Evolutionary conservation across 2,888 invertebrate species (phyloP).

Genomic region (Dichetophora obliterata): DNA sequence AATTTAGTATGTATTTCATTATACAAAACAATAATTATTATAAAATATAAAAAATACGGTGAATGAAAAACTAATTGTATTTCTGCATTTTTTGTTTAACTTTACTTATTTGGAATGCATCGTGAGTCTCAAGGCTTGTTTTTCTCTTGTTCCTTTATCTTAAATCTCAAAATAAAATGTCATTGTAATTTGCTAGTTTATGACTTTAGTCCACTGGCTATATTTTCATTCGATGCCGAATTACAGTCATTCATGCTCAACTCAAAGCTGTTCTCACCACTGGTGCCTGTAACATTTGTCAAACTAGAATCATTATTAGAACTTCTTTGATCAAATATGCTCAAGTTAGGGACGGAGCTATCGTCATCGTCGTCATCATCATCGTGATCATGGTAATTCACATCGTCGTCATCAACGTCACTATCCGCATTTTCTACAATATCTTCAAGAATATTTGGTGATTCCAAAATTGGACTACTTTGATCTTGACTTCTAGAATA

Average conservation of each 20-base stretch:
- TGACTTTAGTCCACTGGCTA: constrained; percentile 43
- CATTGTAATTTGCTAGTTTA: constrained; percentile 17
- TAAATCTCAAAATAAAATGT: constrained; percentile 4
- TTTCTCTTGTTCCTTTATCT: neutral
- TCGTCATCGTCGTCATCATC: constrained; percentile 52
- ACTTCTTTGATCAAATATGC: constrained; percentile 63
- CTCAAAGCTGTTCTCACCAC: constrained; percentile 67
- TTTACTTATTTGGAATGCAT: constrained; percentile 10
- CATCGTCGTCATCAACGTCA: constrained; percentile 26
- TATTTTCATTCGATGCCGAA: constrained; percentile 47
- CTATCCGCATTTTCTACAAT: constrained; percentile 34
- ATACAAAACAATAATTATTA: neutral
- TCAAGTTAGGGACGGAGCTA: constrained; percentile 61
- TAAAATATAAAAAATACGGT: constrained; percentile 14
- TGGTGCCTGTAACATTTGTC: constrained; percentile 67
- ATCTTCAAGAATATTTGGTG: constrained; percentile 3
- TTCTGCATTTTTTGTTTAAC: too few species aligned
- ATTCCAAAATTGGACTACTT: neutral
- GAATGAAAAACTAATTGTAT: neutral
- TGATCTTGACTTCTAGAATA: neutral
- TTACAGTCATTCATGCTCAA: constrained; percentile 62
- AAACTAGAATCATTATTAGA: constrained; percentile 68
- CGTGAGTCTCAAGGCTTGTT: neutral
- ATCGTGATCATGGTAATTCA: constrained; percentile 40
- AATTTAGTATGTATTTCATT: too few species aligned